Evolutionary conservation across 2,797 vertebrate species (phyloP).

Genomic region (Sebastes paucispinis): DNA sequence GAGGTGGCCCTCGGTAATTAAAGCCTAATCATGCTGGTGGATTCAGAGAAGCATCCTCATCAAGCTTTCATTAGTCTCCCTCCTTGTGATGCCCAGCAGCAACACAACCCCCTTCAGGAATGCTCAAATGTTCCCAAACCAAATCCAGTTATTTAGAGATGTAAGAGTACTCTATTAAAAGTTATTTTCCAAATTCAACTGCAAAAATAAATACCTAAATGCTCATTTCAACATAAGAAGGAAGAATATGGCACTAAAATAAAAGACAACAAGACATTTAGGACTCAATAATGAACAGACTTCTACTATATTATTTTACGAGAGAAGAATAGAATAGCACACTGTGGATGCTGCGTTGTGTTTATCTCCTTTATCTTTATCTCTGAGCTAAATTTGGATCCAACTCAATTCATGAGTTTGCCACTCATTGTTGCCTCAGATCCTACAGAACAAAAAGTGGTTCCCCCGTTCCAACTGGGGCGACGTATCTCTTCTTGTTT

Average conservation of each 20-base stretch:
- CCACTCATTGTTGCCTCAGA: background rate
- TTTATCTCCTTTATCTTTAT: background rate
- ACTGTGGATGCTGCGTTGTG: background rate
- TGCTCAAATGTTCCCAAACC: constrained; percentile 13
- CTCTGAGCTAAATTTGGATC: constrained; percentile 13
- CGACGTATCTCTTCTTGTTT: background rate
- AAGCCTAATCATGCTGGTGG: constrained; percentile 76
- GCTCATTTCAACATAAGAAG: background rate
- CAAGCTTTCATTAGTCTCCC: constrained; percentile 75
- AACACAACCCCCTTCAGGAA: constrained; percentile 24
- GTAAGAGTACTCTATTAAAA: background rate
- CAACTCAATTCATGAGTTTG: background rate
- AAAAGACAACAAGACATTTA: background rate
- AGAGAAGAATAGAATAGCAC: background rate
- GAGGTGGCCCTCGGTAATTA: constrained; percentile 77
- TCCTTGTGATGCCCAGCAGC: constrained; percentile 63
- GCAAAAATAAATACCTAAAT: background rate
- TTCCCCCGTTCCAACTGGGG: background rate
- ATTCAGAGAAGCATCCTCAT: constrained; percentile 79
- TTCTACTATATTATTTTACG: background rate
- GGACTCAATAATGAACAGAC: background rate
- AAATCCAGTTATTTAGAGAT: background rate
- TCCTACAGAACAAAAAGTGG: background rate
- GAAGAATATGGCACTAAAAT: background rate
- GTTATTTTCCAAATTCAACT: background rate